Conservation (phyloP, 1,140 invertebrate species). For the Formica exsecta region DNA sequence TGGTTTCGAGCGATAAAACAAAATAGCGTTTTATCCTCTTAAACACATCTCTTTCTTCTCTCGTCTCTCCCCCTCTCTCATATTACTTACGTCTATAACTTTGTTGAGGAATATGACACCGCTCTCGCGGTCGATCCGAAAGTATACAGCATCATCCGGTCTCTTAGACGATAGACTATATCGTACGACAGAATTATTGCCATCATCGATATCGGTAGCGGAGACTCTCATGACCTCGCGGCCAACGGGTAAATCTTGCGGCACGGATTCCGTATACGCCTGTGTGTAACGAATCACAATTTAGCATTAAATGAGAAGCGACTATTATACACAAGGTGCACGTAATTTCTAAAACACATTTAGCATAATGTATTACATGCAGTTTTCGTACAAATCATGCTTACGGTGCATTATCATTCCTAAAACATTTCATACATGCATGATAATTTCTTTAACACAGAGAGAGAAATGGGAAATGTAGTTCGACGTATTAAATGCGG, state of each 20-base stretch:
- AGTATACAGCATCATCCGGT: conserved; percentile 89
- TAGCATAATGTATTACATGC: conserved; percentile 28
- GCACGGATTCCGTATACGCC: conserved; percentile 92
- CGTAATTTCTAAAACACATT: conserved; percentile 25
- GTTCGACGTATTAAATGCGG: not conserved
- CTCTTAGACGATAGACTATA: conserved; percentile 89
- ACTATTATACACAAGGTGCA: conserved; percentile 3
- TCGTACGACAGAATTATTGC: conserved; percentile 92
- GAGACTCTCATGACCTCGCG: conserved; percentile 94
- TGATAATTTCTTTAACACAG: not conserved
- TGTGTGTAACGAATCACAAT: conserved; percentile 81
- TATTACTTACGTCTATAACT: conserved; percentile 89
- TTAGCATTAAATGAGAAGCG: conserved; percentile 10
- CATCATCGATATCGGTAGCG: conserved; percentile 95
- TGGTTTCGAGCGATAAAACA: not conserved
- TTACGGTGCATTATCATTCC: conserved; percentile 13
- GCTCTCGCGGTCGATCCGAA: conserved; percentile 91
- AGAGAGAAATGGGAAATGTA: not conserved
- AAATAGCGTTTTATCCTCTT: not conserved
- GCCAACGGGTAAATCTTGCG: conserved; percentile 90
- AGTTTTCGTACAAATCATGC: conserved; percentile 32
- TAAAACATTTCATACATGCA: conserved; percentile 32
- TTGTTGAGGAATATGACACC: conserved; percentile 93
- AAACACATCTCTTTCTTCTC: no score
- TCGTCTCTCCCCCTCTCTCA: not conserved